phyloP scores from a whole-genome alignment of 2,113 vertebrate genomes.

The Alethe diademata region DNA sequence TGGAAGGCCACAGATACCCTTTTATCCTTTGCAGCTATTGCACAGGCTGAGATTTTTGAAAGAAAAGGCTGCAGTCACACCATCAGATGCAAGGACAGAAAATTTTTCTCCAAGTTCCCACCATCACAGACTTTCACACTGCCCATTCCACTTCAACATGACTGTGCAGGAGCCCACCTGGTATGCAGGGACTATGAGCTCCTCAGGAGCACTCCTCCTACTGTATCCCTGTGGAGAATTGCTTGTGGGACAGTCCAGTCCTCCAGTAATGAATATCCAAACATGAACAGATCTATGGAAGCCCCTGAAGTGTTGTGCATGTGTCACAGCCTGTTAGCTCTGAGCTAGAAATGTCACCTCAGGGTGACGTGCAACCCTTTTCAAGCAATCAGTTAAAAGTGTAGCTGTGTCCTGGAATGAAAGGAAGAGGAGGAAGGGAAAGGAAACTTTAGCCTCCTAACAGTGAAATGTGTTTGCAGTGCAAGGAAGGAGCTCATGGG shows the following conservation, averaged over 20 bases:
- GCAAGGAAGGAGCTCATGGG: not conserved
- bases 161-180: not conserved
- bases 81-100: not conserved
- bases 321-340: not conserved
- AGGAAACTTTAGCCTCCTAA: not conserved
- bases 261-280: not conserved
- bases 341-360: not conserved
- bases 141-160: not conserved
- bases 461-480: not conserved
- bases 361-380: not conserved
- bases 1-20: not conserved
- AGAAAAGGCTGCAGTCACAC: not conserved
- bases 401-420: not conserved
- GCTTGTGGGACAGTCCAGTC: not conserved
- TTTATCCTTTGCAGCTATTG: not conserved
- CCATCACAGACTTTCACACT: not conserved
- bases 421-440: not conserved
- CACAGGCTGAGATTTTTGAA: not conserved
- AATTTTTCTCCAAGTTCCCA: not conserved
- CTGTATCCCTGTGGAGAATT: not conserved
- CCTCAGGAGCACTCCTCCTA: not conserved
- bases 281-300: fast-evolving
- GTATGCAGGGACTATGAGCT: not conserved
- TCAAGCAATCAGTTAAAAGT: not conserved
- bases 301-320: not conserved